Percentiles rank a stretch among this genome's conserved stretches.
Evolutionary conservation across 1,140 invertebrate genomes (phyloP).

Genomic region (Pentalonia nigronervosa): DNA sequence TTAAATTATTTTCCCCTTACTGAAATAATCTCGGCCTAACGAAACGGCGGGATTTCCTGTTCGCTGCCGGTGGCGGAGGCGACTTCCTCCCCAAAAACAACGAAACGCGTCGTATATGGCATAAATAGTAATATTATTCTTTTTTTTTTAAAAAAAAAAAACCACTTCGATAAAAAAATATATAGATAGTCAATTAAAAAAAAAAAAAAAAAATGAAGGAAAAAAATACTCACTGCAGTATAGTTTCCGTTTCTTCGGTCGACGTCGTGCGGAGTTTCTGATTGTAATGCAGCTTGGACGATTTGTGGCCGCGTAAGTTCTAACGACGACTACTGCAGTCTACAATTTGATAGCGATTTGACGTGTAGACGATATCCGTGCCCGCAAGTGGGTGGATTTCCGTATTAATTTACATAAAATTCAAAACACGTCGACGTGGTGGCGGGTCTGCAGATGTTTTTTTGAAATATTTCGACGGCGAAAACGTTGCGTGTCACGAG

Average conservation of each 20-base stretch:
- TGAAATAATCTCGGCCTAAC: background rate
- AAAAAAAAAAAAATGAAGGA: background rate
- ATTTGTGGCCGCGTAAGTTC: too few species aligned
- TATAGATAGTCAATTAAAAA: too few species aligned
- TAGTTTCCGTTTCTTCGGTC: background rate
- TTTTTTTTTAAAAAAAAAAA: too few species aligned
- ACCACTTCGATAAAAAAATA: background rate
- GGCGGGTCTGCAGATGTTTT: too few species aligned
- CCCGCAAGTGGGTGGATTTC: background rate
- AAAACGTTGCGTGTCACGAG: background rate
- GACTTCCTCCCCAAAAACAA: background rate
- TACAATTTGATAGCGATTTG: background rate
- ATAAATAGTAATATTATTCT: background rate
- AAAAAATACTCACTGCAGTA: conserved; percentile 18
- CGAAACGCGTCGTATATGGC: background rate
- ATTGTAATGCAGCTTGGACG: background rate
- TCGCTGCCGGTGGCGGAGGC: background rate
- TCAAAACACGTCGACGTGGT: background rate
- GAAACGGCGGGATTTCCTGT: background rate
- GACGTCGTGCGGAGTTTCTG: background rate
- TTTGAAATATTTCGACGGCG: too few species aligned
- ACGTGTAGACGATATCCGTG: background rate
- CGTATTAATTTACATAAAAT: background rate
- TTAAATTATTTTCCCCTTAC: conserved; percentile 4
- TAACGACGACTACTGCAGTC: background rate